Evolutionary conservation across 1,140 invertebrate genomes (phyloP).

Genomic region (Pygmarrhopalites habei): DNA sequence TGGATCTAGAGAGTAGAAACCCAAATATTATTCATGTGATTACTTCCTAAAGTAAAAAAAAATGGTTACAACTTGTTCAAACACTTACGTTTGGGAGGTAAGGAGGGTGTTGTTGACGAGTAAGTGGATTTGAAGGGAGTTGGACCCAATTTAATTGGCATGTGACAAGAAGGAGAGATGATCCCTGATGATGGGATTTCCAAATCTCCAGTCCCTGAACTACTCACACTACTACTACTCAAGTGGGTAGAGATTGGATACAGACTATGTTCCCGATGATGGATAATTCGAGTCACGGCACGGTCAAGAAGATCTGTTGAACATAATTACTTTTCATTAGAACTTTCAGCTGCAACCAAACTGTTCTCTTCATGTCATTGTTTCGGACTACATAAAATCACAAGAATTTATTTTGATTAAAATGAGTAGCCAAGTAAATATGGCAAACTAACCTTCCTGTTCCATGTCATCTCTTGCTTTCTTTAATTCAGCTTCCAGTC

Average conservation of each 20-base stretch:
- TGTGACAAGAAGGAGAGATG: slow-evolving; percentile 18
- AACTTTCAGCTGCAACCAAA: too few relatives aligned
- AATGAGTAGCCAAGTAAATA: too few relatives aligned
- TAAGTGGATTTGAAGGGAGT: slow-evolving; percentile 32
- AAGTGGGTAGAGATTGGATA: slow-evolving; percentile 17
- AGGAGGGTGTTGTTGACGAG: neutral
- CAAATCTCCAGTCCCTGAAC: slow-evolving; percentile 24
- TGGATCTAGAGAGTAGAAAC: slow-evolving; percentile 4
- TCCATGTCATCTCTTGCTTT: slow-evolving; percentile 58
- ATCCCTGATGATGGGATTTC: slow-evolving; percentile 14
- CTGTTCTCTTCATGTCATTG: too few relatives aligned
- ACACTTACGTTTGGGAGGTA: slow-evolving; percentile 37
- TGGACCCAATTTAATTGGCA: slow-evolving; percentile 33
- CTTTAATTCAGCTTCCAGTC: slow-evolving; percentile 55
- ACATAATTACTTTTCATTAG: too few relatives aligned
- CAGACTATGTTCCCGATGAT: slow-evolving; percentile 25
- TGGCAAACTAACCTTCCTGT: slow-evolving; percentile 54
- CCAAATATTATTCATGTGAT: too few relatives aligned
- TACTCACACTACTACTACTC: slow-evolving; percentile 31
- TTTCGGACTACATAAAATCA: too few relatives aligned
- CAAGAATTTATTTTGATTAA: too few relatives aligned
- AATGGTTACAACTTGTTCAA: too few relatives aligned
- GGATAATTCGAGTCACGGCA: slow-evolving; percentile 34
- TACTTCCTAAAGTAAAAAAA: too few relatives aligned
- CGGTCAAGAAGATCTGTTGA: too few relatives aligned